Evolutionary conservation across 2,113 vertebrate genomes (phyloP), one percentile per base, ranked within the genome.

Genomic region (Rhinolophus ferrumequinum): DNA sequence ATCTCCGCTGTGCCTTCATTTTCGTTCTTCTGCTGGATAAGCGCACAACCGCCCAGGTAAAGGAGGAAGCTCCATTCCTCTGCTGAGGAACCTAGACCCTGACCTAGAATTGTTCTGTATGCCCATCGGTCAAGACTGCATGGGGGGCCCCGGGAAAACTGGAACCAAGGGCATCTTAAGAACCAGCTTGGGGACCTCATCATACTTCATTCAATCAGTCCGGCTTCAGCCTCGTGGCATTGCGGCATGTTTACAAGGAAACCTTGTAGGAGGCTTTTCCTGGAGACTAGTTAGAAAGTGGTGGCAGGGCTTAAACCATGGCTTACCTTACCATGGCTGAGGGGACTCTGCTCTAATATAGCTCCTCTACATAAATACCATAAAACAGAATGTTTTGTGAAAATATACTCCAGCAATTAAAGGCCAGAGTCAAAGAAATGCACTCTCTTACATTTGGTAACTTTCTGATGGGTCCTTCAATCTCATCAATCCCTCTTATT

Each of bases 291-390:
- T 60, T 50, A 72, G n/a, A 52, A 75, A 30, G 58, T 44, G 44
- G 15, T 56, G 28, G 44, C 33, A 67, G 41, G 35, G 52, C 38
- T 86, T 56, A 62, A 82, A 38, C 54, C 62, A 66, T 1, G 15
- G 44, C 41, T 84, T 30, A 35, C 64, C 41, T 84, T 30, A 35
- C 64, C 26, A 13, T 69, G 58, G 22, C 14, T 44, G 21, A 91
- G 66, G 24, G 12, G 24, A 28, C 15, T 64, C 56, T 60, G 62
- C 35, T 86, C 19, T 66, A 56, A 52, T 24, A 30, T 6, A 26
- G 11, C 50, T 93, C 94, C 93, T 76, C 52, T 83, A 4, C 76
- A 56, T 80, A 88, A 95, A 81, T 54, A 44, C 41, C 41, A 91
- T 88, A 12, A 60, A 82, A 33, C 24, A 64, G 64, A 90, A 56